Conservation (phyloP, 1,140 invertebrate species). For the Cydia fagiglandana region DNA sequence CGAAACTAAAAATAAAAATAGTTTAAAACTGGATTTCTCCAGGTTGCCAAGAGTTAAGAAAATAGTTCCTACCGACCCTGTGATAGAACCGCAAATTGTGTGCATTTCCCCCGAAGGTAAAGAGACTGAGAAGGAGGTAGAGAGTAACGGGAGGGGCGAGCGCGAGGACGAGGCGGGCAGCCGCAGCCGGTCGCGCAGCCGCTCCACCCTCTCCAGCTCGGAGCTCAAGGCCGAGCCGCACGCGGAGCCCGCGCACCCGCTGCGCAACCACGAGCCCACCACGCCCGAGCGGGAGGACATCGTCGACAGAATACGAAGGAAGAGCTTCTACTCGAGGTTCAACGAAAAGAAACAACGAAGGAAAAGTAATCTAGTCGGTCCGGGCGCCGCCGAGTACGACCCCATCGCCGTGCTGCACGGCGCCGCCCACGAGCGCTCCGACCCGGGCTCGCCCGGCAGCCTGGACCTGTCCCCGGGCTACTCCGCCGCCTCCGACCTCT, state of each 20-base stretch:
- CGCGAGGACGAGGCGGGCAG: constrained; percentile 44
- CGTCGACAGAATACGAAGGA: constrained; percentile 90
- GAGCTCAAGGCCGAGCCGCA: constrained; percentile 53
- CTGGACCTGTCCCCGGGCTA: constrained; percentile 68
- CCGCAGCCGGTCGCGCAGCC: constrained; percentile 68
- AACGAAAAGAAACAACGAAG: constrained; percentile 87
- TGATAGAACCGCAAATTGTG: constrained; percentile 75
- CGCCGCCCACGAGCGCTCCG: constrained; percentile 51
- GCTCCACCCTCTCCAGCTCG: constrained; percentile 67
- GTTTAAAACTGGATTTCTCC: constrained; percentile 85
- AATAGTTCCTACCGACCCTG: constrained; percentile 77
- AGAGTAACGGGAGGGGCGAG: constrained; percentile 70
- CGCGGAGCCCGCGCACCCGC: constrained; percentile 45
- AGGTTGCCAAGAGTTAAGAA: constrained; percentile 80
- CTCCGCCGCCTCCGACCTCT: constrained; percentile 64
- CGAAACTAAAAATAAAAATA: constrained; percentile 72
- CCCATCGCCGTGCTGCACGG: constrained; percentile 72
- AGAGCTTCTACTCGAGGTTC: constrained; percentile 93
- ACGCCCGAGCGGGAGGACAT: constrained; percentile 84
- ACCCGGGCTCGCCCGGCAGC: constrained; percentile 63
- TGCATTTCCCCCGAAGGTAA: constrained; percentile 60
- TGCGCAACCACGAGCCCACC: constrained; percentile 63
- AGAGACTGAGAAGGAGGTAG: constrained; percentile 59
- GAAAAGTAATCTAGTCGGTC: constrained; percentile 81
- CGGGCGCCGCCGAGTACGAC: constrained; percentile 76